A percentile compares a stretch with the other conserved stretches of the same genome.
Conservation (phyloP, 2,113 vertebrate species). For the Callipepla californica region DNA sequence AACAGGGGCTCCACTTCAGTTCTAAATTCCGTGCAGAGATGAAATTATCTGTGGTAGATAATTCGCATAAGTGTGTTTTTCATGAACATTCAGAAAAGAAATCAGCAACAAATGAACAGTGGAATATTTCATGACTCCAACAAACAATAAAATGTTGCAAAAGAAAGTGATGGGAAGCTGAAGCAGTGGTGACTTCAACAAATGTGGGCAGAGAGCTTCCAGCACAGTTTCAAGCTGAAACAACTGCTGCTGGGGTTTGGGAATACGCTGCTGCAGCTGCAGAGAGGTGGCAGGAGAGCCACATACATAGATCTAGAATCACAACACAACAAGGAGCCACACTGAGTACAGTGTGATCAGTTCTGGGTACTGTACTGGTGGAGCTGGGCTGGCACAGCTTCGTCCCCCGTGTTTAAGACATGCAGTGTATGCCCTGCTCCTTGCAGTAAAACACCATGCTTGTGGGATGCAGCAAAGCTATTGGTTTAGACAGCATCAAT, state of each 20-base stretch:
- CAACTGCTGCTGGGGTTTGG: background rate
- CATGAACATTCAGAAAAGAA: background rate
- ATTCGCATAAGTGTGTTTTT: constrained; percentile 30
- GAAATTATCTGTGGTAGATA: constrained; percentile 20
- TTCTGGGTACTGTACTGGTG: fast-evolving
- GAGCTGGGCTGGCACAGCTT: background rate
- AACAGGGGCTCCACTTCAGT: background rate
- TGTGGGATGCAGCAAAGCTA: background rate
- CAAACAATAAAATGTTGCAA: background rate
- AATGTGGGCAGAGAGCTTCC: background rate
- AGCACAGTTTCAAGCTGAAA: background rate
- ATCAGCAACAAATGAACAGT: background rate
- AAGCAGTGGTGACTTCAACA: background rate
- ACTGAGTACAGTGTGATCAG: background rate
- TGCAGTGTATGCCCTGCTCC: background rate
- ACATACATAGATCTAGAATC: background rate
- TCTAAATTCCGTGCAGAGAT: constrained; percentile 23
- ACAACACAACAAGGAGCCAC: background rate
- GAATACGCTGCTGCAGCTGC: constrained; percentile 1
- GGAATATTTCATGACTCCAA: background rate
- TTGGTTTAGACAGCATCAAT: background rate
- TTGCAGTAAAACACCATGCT: background rate
- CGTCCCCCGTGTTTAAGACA: background rate
- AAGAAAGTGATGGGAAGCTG: background rate
- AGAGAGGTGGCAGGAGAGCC: constrained; percentile 52